Evolutionary conservation across 2,113 vertebrate genomes (phyloP).

Genomic region (Rynchops niger): DNA sequence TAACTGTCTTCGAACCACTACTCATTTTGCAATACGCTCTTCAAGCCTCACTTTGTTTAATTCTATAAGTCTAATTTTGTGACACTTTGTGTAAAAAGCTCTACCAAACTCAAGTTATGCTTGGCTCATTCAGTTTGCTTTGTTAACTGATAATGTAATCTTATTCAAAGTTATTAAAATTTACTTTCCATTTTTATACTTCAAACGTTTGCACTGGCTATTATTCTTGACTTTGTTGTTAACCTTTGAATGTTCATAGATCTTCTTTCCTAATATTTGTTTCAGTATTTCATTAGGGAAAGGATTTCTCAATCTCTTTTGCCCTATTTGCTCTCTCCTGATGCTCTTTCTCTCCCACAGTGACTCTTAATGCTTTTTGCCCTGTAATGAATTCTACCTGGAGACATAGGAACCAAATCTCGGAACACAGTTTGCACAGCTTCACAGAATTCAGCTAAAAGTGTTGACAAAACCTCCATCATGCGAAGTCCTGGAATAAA

Average conservation of each 20-base stretch:
- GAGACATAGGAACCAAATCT: background rate
- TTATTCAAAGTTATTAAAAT: background rate
- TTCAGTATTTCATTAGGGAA: background rate
- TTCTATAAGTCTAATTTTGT: background rate
- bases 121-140: background rate
- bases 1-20: background rate
- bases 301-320: background rate
- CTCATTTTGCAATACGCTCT: background rate
- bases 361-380: background rate
- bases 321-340: background rate
- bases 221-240: background rate
- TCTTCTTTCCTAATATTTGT: background rate
- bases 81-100: background rate
- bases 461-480: background rate
- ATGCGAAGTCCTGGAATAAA: background rate
- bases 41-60: background rate
- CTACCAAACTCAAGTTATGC: background rate
- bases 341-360: background rate
- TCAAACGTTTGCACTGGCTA: background rate
- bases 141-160: conserved; percentile 1
- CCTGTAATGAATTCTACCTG: background rate
- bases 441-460: background rate
- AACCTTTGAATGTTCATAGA: background rate
- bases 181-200: background rate
- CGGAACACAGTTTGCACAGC: background rate